These are phyloP conservation scores for Tiaroga cobitis DNA, from an alignment of 2,797 vertebrate species.

Conservation along the genomic window DNA sequence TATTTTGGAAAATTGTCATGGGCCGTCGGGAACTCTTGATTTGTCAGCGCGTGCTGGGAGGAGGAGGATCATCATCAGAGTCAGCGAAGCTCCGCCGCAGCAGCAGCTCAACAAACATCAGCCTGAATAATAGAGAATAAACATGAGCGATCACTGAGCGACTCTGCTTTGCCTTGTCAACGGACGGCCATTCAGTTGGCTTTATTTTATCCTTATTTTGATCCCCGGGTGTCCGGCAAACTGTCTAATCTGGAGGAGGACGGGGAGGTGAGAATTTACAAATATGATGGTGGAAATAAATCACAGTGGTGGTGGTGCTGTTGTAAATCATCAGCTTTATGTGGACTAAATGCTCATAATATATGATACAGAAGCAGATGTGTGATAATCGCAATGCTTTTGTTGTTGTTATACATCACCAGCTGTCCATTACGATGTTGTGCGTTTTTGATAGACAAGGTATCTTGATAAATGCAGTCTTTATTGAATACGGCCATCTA, in stretches of 20 bases:
- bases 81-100: slow-evolving; percentile 5
- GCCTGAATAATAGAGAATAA: slow-evolving; percentile 23
- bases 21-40: slow-evolving; percentile 1
- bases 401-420: not conserved
- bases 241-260: slow-evolving; percentile 79
- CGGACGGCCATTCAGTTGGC: not conserved
- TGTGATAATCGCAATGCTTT: not conserved
- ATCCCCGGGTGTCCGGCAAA: slow-evolving; percentile 68
- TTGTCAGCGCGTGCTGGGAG: slow-evolving; percentile 32
- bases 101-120: slow-evolving; percentile 32
- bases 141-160: slow-evolving; percentile 33
- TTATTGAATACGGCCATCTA: not conserved
- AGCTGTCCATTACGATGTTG: not conserved
- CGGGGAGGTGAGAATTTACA: slow-evolving; percentile 72
- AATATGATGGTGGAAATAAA: not conserved
- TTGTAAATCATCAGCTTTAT: not conserved
- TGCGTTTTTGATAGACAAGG: not conserved
- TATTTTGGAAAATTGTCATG: slow-evolving; percentile 1
- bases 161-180: not conserved
- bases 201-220: not conserved
- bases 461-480: not conserved
- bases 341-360: not conserved
- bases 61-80: slow-evolving; percentile 20
- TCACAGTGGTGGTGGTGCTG: not conserved
- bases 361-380: not conserved